Evolutionary conservation across 2,113 vertebrate genomes (phyloP).

Genomic region (Chaenogobius annularis): DNA sequence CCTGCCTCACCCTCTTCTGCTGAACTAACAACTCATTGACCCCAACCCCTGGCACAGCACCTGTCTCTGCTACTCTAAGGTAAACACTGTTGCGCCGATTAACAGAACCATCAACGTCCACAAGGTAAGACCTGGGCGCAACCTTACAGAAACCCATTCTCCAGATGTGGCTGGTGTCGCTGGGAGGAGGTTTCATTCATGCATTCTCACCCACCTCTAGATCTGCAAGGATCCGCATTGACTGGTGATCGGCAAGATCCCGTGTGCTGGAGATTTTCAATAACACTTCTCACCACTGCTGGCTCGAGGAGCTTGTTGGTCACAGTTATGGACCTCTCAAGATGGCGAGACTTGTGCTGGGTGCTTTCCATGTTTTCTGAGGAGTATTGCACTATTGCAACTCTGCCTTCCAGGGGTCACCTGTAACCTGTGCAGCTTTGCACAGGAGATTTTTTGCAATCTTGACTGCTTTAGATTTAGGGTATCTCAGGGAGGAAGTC

Average conservation of each 20-base stretch:
- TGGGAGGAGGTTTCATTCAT: neutral
- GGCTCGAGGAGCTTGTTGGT: neutral
- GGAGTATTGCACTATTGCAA: neutral
- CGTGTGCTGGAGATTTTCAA: neutral
- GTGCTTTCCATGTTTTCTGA: neutral
- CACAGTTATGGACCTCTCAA: neutral
- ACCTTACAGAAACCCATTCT: neutral
- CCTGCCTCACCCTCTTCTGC: neutral
- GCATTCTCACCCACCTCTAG: neutral
- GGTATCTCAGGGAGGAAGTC: neutral
- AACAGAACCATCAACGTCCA: neutral
- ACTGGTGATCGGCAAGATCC: neutral
- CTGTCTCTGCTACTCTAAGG: neutral
- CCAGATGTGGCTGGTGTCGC: neutral
- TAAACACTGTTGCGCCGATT: neutral
- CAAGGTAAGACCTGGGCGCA: neutral
- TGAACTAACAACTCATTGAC: neutral
- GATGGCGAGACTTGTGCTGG: neutral
- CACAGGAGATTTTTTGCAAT: neutral
- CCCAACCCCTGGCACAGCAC: neutral
- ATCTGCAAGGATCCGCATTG: neutral
- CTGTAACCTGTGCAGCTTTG: neutral
- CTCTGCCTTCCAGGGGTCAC: neutral
- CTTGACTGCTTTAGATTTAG: neutral
- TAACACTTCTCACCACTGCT: neutral